Evolutionary conservation across 1,140 invertebrate genomes (phyloP), one percentile per base, ranked within the genome.

Genomic region (Pectinophora gossypiella): DNA sequence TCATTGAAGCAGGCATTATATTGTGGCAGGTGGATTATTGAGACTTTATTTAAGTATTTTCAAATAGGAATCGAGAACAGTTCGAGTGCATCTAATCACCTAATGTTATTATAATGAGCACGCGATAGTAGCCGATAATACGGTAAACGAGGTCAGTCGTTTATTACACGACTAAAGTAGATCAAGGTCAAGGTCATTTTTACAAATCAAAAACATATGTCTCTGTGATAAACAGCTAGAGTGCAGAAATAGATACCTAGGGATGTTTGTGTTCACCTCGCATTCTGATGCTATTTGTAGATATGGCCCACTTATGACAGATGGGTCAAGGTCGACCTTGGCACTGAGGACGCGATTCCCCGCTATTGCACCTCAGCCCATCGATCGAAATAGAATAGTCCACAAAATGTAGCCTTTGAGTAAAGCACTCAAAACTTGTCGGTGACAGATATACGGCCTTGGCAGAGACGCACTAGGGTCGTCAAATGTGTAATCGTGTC

Each of bases 161-260:
- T 83, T 86, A 82, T 84, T 76, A 79, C 74, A 72, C 63, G 65
- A 72, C 71, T 69, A 79, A 85, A 86, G 69, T 83, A 79, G 83
- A 86, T 86, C 83, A 86, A 83, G 83, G 83, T 86, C 83, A 86
- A 86, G 80, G 83, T 83, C 80, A 86, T 79, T 84, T 83, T 83
- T 84, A 86, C 83, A 84, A 86, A 84, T 84, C 76, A 84, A 82
- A 85, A 80, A 70, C 71, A 81, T 65, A 72, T 67, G 69, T 72
- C 68, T 73, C 56, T 46, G 70, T 76, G 79, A 83, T 72, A 84
- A 81, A 74, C 64, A 75, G 59, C 44, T 59, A 56, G 56, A 57
- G 72, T 54, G 68, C 71, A 73, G 68, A 82, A 82, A 84, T 82
- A 85, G 75, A 72, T 49, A 62, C 60, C 59, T 54, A 61, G 57